Conservation (phyloP, 1,140 invertebrate species). For the Drosophila tsacasi region DNA sequence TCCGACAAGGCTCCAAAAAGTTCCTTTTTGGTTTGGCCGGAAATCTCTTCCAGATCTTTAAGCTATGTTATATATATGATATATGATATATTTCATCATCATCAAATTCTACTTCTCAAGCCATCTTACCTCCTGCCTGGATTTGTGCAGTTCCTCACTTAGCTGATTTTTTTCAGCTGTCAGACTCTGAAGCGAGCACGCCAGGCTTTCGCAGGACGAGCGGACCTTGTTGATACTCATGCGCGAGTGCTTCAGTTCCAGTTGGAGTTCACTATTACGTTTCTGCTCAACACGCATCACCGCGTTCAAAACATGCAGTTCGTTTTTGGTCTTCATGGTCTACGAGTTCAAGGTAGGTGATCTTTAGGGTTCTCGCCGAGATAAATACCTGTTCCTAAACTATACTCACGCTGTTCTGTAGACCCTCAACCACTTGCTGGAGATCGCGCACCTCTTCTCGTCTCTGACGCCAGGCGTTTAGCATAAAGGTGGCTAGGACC, state of each 20-base stretch:
- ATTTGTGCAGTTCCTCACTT: constrained; percentile 20
- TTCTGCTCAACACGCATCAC: constrained; percentile 69
- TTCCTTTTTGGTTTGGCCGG: constrained; percentile 37
- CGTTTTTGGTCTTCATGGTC: constrained; percentile 54
- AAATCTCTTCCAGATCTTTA: constrained; percentile 26
- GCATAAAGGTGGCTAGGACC: constrained; percentile 63
- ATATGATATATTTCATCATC: not conserved
- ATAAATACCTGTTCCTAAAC: not conserved
- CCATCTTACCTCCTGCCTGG: constrained; percentile 28
- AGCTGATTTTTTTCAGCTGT: constrained; percentile 48
- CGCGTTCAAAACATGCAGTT: constrained; percentile 64
- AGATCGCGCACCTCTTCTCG: constrained; percentile 56
- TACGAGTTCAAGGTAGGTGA: constrained; percentile 5
- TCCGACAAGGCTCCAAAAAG: constrained; percentile 48
- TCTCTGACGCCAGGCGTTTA: constrained; percentile 68
- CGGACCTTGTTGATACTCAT: constrained; percentile 43
- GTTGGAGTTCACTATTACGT: constrained; percentile 62
- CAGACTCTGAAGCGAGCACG: constrained; percentile 35
- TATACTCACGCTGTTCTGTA: constrained; percentile 55
- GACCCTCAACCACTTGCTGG: constrained; percentile 30
- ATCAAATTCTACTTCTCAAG: not conserved
- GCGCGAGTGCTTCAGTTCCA: constrained; percentile 53
- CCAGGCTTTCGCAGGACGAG: constrained; percentile 51
- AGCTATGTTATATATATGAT: not conserved
- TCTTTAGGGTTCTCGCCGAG: not conserved